Percentiles rank a stretch among this genome's conserved stretches.
Conservation (phyloP, 1,140 invertebrate genomes). For the Eumeta japonica region DNA sequence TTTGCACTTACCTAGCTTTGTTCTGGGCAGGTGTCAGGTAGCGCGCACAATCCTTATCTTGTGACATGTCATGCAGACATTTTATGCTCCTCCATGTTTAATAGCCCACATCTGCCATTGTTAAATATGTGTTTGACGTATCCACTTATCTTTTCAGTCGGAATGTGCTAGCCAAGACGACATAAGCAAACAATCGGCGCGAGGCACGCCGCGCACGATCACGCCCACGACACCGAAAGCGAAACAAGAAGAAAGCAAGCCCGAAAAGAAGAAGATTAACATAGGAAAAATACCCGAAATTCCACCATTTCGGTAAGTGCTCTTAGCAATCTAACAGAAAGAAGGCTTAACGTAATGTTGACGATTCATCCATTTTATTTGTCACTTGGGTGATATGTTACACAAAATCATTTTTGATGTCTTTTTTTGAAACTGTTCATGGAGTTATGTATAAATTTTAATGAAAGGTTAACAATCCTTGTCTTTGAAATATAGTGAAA, state of each 20-base stretch:
- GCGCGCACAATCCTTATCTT: no score
- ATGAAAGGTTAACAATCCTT: neutral
- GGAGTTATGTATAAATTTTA: no score
- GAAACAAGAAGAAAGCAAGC: slow-evolving; percentile 14
- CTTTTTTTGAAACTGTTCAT: no score
- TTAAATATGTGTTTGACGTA: neutral
- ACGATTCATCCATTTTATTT: slow-evolving; percentile 8
- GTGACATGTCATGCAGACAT: no score
- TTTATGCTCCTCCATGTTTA: no score
- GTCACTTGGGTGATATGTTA: slow-evolving; percentile 3
- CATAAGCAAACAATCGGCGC: slow-evolving; percentile 10
- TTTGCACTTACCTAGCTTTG: no score
- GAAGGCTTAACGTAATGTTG: neutral
- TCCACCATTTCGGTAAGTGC: slow-evolving; percentile 46
- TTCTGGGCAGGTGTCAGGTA: no score
- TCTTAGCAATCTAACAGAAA: no score
- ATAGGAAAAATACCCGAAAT: slow-evolving; percentile 47
- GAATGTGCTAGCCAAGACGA: slow-evolving; percentile 35
- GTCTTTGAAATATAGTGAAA: no score
- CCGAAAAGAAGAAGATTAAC: slow-evolving; percentile 28
- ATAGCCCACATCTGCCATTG: no score
- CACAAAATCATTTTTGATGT: slow-evolving; percentile 12
- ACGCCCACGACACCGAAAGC: slow-evolving; percentile 37
- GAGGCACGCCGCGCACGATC: slow-evolving; percentile 18
- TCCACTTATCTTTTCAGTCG: slow-evolving; percentile 25